phyloP scores from a whole-genome alignment of 2,113 vertebrate genomes.

The Thunnus thynnus region DNA sequence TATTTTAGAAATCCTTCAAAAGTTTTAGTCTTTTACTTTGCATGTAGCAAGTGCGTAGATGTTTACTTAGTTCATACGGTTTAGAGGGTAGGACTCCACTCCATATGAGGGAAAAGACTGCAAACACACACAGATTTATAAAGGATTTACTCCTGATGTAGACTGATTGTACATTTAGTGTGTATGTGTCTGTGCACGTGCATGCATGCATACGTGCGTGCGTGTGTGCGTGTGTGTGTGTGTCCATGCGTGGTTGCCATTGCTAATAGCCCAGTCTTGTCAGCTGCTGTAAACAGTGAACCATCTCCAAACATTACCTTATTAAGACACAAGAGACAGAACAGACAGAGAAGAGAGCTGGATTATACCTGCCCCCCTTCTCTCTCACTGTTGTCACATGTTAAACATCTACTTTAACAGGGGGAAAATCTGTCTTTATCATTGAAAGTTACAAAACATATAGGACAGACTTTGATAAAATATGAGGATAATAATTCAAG shows the following conservation, averaged over 20 bases:
- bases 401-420: too few relatives aligned
- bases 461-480: too few relatives aligned
- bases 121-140: slow-evolving; percentile 17
- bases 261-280: slow-evolving; percentile 67
- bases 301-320: slow-evolving; percentile 86
- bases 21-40: not conserved
- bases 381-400: too few relatives aligned
- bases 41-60: not conserved
- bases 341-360: slow-evolving; percentile 13
- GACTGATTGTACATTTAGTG: slow-evolving; percentile 13
- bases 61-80: not conserved
- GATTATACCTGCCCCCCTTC: not conserved
- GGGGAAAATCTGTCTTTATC: too few relatives aligned
- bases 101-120: slow-evolving; percentile 56
- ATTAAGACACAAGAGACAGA: slow-evolving; percentile 78
- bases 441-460: too few relatives aligned
- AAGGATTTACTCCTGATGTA: slow-evolving; percentile 1
- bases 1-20: not conserved
- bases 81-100: not conserved
- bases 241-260: slow-evolving; percentile 61
- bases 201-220: not conserved
- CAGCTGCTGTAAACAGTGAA: slow-evolving; percentile 79
- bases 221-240: slow-evolving; percentile 27
- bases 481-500: too few relatives aligned
- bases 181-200: slow-evolving; percentile 8